Evolutionary conservation across 2,113 vertebrate genomes (phyloP).

Genomic region (Chrysochloris asiatica): DNA sequence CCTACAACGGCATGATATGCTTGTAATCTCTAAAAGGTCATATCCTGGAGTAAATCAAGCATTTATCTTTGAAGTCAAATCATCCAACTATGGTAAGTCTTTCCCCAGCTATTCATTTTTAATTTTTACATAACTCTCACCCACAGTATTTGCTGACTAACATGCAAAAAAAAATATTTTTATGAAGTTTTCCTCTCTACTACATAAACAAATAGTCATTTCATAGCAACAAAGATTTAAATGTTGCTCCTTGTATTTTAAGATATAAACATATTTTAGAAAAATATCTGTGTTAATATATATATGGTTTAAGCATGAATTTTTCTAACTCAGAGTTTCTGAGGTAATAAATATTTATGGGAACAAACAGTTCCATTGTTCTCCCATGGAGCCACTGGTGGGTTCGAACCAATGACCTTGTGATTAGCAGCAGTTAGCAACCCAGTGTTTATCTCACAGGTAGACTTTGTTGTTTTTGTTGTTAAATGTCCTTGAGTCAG

Average conservation of each 20-base stretch:
- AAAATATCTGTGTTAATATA: not conserved
- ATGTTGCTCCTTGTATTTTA: not conserved
- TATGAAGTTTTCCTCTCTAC: not conserved
- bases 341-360: no score
- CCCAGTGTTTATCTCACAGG: no score
- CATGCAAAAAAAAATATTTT: not conserved
- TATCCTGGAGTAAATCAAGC: not conserved
- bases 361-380: no score
- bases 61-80: not conserved
- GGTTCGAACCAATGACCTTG: no score
- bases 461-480: not conserved
- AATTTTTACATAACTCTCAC: not conserved
- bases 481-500: not conserved
- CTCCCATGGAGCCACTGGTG: no score
- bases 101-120: not conserved
- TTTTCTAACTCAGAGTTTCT: not conserved
- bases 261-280: not conserved
- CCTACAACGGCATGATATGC: fast-evolving
- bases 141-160: not conserved
- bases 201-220: not conserved
- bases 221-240: not conserved
- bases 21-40: not conserved
- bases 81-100: not conserved
- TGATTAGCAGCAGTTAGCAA: no score
- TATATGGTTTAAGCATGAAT: not conserved